A percentile compares a stretch with the other conserved stretches of the same genome.
Conservation (phyloP, 2,797 vertebrate genomes). For the Zenarchopterus dispar region DNA sequence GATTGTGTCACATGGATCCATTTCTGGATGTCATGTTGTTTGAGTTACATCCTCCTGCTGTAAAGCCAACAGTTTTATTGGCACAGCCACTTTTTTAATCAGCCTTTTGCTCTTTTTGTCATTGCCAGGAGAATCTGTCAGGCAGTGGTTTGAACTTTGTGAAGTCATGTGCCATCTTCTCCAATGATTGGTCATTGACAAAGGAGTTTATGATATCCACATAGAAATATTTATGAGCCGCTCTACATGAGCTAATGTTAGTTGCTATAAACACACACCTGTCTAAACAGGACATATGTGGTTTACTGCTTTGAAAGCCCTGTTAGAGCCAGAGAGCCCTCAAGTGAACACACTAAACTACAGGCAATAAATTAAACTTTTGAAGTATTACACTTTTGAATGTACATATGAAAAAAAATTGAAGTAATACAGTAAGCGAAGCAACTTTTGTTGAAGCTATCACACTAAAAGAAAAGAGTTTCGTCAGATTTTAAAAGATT, state of each 20-base stretch:
- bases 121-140: constrained; percentile 5
- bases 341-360: not conserved
- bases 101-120: constrained; percentile 9
- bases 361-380: too few relatives aligned
- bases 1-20: not conserved
- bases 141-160: constrained; percentile 4
- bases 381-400: too few relatives aligned
- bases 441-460: not conserved
- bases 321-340: constrained; percentile 11
- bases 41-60: not conserved
- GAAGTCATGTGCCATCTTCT: constrained; percentile 13
- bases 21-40: not conserved
- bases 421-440: not conserved
- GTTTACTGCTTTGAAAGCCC: constrained; percentile 39
- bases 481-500: not conserved
- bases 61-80: not conserved
- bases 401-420: not conserved
- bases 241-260: constrained; percentile 70
- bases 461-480: not conserved
- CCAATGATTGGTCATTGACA: constrained; percentile 24
- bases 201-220: constrained; percentile 44
- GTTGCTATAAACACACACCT: constrained; percentile 76
- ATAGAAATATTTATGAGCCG: constrained; percentile 53
- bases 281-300: constrained; percentile 68
- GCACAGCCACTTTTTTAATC: not conserved